Percentiles rank a stretch among this genome's conserved stretches.
Evolutionary conservation across 2,797 vertebrate species (phyloP).

Genomic region (Acrocephalus scirpaceus): DNA sequence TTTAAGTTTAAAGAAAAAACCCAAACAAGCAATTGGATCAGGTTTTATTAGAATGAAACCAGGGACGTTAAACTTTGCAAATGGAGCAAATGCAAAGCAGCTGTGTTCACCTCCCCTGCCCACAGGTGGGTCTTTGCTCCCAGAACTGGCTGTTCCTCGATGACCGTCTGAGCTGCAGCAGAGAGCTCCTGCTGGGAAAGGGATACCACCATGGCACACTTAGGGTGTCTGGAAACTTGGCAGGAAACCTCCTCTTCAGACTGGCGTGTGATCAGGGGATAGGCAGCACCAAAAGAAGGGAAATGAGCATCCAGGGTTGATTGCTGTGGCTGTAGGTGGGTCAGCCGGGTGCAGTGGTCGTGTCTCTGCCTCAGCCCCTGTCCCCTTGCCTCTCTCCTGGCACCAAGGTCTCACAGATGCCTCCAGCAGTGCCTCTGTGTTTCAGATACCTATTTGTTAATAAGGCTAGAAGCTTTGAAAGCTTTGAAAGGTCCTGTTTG

Average conservation of each 20-base stretch:
- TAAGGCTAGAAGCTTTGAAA: not conserved
- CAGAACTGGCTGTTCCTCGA: not conserved
- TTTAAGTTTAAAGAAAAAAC: not conserved
- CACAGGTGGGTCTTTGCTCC: not conserved
- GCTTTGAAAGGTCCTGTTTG: slow-evolving; percentile 51
- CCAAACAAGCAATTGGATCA: not conserved
- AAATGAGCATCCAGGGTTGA: not conserved
- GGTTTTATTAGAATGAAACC: not conserved
- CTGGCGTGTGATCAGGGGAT: not conserved
- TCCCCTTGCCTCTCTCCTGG: not conserved
- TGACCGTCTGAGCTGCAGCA: not conserved
- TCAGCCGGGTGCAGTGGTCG: accelerated
- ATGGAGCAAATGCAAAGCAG: not conserved
- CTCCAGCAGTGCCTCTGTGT: not conserved
- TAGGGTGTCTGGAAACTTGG: not conserved
- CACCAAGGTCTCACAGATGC: not conserved
- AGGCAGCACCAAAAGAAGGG: not conserved
- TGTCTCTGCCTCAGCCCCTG: not conserved
- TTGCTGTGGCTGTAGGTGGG: not conserved
- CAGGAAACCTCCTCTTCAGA: not conserved
- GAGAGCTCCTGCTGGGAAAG: not conserved
- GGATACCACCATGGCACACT: accelerated
- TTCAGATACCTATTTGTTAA: slow-evolving; percentile 54
- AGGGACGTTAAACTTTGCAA: not conserved
- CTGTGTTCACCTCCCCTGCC: not conserved